phyloP scores from a whole-genome alignment of 2,888 invertebrate genomes.

The Spialia ferax region DNA sequence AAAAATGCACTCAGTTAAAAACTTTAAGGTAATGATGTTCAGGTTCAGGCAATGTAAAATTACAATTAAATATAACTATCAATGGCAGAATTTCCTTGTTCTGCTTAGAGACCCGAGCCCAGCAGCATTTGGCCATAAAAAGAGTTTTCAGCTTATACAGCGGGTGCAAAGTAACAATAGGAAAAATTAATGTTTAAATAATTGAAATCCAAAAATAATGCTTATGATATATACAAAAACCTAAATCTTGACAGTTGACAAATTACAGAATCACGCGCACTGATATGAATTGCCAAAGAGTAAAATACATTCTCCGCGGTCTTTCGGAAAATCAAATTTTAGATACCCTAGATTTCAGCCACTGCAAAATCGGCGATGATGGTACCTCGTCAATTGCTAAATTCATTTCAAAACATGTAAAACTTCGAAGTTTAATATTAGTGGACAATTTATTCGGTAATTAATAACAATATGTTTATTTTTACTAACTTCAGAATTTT shows the following conservation, averaged over 20 bases:
- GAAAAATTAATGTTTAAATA: too few relatives aligned
- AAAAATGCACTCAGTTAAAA: slow-evolving; percentile 71
- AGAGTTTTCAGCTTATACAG: too few relatives aligned
- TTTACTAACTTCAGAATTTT: neutral
- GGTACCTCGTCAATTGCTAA: slow-evolving; percentile 88
- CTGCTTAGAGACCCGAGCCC: too few relatives aligned
- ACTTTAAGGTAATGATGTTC: slow-evolving; percentile 60
- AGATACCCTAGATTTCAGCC: slow-evolving; percentile 88
- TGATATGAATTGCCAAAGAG: slow-evolving; percentile 77
- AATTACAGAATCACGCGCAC: slow-evolving; percentile 74
- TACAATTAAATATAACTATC: too few relatives aligned
- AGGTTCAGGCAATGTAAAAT: neutral
- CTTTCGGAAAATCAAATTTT: slow-evolving; percentile 71
- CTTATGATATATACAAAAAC: too few relatives aligned
- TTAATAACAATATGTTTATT: neutral
- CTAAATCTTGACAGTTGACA: neutral
- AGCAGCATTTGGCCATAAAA: too few relatives aligned
- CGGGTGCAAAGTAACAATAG: too few relatives aligned
- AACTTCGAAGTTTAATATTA: slow-evolving; percentile 77
- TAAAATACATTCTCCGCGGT: slow-evolving; percentile 77
- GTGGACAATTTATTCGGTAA: slow-evolving; percentile 85
- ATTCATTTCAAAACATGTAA: slow-evolving; percentile 77
- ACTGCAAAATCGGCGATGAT: slow-evolving; percentile 87
- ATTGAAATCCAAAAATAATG: too few relatives aligned
- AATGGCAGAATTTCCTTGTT: too few relatives aligned